Percentiles rank a stretch among this genome's conserved stretches.
Conservation (phyloP, 1,140 invertebrate species). For the Sarcophaga bullata region DNA sequence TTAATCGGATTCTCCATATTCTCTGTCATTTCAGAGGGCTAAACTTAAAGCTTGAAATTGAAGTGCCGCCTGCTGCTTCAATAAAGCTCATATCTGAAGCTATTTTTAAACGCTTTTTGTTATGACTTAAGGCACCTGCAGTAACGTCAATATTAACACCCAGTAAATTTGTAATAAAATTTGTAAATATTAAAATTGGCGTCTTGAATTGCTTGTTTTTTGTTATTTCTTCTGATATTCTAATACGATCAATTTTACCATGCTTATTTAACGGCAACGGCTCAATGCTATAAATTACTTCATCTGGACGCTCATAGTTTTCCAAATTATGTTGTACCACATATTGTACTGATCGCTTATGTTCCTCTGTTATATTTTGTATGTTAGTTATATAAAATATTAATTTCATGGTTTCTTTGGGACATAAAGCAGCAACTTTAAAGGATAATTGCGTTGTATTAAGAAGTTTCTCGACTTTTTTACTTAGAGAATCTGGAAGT, state of each 20-base stretch:
- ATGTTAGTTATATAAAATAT: neutral
- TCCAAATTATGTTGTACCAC: constrained; percentile 25
- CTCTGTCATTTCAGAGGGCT: constrained; percentile 52
- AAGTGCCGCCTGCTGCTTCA: constrained; percentile 57
- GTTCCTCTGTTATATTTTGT: neutral
- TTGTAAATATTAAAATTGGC: constrained; percentile 52
- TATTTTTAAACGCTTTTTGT: neutral
- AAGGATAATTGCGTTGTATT: neutral
- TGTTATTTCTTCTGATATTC: constrained; percentile 45
- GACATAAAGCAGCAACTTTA: neutral
- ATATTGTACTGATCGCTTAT: neutral
- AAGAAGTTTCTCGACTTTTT: neutral
- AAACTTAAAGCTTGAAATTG: constrained; percentile 60
- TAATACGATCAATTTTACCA: constrained; percentile 65
- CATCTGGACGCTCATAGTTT: constrained; percentile 63
- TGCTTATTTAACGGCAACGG: constrained; percentile 67
- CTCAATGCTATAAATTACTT: constrained; percentile 57
- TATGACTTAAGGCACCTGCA: neutral
- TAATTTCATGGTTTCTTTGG: neutral
- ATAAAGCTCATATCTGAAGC: constrained; percentile 51
- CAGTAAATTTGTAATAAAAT: constrained; percentile 54
- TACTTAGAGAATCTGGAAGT: neutral
- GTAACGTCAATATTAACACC: constrained; percentile 43
- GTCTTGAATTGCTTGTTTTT: constrained; percentile 26
- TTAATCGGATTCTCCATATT: constrained; percentile 51